These are phyloP conservation scores for Ciona savignyi DNA, from an alignment of 23 tunicate genomes.

Conservation along the genomic window DNA sequence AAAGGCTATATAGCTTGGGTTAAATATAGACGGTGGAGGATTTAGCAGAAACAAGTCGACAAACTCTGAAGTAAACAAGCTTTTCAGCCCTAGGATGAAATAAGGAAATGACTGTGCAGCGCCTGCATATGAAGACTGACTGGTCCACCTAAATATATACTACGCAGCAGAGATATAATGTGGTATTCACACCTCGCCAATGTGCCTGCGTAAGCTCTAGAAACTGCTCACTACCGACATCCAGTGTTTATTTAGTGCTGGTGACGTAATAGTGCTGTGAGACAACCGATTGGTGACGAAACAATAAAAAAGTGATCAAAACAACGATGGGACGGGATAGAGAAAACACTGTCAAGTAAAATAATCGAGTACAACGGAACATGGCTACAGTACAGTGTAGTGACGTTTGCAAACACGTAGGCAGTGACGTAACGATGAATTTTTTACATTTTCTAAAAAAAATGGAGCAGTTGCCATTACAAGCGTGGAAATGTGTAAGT, in stretches of 20 bases:
- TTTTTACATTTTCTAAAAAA: too few relatives aligned
- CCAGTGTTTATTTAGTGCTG: neutral
- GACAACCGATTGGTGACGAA: neutral
- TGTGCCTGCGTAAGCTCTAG: too few relatives aligned
- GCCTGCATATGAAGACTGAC: too few relatives aligned
- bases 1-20: too few relatives aligned
- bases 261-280: neutral
- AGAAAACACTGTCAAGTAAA: neutral
- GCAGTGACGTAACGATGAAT: conserved; percentile 8
- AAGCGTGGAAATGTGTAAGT: neutral
- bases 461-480: neutral
- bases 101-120: too few relatives aligned
- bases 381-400: neutral
- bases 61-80: neutral
- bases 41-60: neutral
- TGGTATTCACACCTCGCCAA: too few relatives aligned
- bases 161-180: too few relatives aligned
- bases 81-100: neutral
- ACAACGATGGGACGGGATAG: neutral
- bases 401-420: conserved; percentile 25
- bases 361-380: neutral
- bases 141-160: too few relatives aligned
- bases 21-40: too few relatives aligned
- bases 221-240: neutral
- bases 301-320: too few relatives aligned